phyloP scores from a whole-genome alignment of 2,888 invertebrate species.

The Drosophila lutescens region DNA sequence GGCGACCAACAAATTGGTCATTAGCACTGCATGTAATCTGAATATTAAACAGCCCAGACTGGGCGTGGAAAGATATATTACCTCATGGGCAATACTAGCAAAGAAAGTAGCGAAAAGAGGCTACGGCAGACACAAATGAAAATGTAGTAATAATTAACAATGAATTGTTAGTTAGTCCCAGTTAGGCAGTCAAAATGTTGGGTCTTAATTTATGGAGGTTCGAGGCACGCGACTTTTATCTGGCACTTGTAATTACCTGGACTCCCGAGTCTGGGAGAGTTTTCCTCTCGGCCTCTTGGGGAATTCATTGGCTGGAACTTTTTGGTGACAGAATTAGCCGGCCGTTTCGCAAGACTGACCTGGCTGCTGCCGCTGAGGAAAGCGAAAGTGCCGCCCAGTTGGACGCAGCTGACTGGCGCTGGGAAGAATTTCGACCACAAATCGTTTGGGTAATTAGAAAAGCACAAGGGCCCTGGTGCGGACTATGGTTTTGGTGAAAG shows the following conservation, averaged over 20 bases:
- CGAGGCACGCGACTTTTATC: conserved; percentile 66
- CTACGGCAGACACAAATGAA: conserved; percentile 43
- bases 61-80: conserved; percentile 51
- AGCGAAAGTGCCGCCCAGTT: conserved; percentile 75
- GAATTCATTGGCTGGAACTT: conserved; percentile 45
- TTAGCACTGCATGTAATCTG: conserved; percentile 37
- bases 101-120: conserved; percentile 40
- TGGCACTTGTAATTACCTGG: conserved; percentile 60
- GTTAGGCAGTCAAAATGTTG: conserved; percentile 35
- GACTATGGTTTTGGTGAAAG: conserved; percentile 72
- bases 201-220: conserved; percentile 51
- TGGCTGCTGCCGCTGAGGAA: conserved; percentile 55
- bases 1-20: conserved; percentile 20
- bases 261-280: conserved; percentile 48
- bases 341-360: conserved; percentile 63
- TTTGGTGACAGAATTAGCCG: conserved; percentile 65
- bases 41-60: conserved; percentile 24
- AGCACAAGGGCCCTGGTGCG: conserved; percentile 41
- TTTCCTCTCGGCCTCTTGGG: conserved; percentile 44
- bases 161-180: conserved; percentile 46
- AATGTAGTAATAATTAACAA: conserved; percentile 56
- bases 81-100: conserved; percentile 45
- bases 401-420: conserved; percentile 74
- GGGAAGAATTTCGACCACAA: conserved; percentile 81
- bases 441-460: conserved; percentile 78